These are phyloP conservation scores for Peromyscus leucopus DNA, from an alignment of 2,113 vertebrate genomes.

Conservation along the genomic window DNA sequence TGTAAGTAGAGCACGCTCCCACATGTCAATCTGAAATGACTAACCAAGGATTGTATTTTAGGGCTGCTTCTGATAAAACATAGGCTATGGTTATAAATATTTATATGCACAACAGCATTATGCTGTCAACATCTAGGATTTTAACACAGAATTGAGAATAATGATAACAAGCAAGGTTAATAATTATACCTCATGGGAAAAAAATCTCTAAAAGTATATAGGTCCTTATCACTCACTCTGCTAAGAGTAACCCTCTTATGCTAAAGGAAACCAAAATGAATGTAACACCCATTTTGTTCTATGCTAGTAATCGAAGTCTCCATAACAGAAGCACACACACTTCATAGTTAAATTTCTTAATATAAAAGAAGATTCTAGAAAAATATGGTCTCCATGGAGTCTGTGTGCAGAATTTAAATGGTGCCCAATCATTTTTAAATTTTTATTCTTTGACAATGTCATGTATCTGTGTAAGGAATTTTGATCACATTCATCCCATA, in stretches of 20 bases:
- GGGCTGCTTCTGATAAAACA: constrained; percentile 45
- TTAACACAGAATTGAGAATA: constrained; percentile 56
- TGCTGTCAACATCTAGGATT: neutral
- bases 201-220: constrained; percentile 8
- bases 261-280: constrained; percentile 50
- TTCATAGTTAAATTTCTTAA: constrained; percentile 28
- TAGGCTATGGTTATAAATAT: constrained; percentile 59
- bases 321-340: neutral
- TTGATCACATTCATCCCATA: neutral
- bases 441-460: neutral
- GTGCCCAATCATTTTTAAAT: neutral
- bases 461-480: neutral
- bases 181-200: neutral
- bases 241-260: neutral
- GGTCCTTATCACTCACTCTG: constrained; percentile 10
- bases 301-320: constrained; percentile 9
- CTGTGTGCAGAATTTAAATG: constrained; percentile 27
- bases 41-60: constrained; percentile 61
- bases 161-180: constrained; percentile 38
- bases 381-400: neutral
- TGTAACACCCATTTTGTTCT: neutral
- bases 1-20: constrained; percentile 70
- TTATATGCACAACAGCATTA: constrained; percentile 13
- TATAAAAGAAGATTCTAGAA: constrained; percentile 8
- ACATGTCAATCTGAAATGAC: constrained; percentile 48